Evolutionary conservation across 1,140 invertebrate genomes (phyloP).

Genomic region (Popillia japonica): DNA sequence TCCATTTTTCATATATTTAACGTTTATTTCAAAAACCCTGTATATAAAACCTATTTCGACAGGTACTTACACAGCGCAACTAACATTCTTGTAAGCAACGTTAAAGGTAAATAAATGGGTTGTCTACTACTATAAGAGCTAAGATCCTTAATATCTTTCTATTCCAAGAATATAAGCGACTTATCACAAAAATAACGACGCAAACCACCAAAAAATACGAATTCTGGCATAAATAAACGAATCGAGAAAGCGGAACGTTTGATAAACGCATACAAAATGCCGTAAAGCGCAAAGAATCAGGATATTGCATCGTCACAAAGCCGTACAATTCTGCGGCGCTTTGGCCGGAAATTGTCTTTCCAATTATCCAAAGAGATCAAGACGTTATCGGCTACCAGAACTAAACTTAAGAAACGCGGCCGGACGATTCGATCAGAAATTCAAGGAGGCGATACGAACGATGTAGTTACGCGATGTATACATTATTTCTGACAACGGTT

Average conservation of each 20-base stretch:
- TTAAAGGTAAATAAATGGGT: no score
- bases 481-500: slow-evolving; percentile 12
- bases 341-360: slow-evolving; percentile 15
- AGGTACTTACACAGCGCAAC: no score
- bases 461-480: background rate
- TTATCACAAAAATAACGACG: slow-evolving; percentile 2
- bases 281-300: slow-evolving; percentile 4
- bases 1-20: no score
- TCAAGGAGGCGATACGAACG: background rate
- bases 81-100: no score
- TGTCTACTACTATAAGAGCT: no score
- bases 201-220: slow-evolving; percentile 1
- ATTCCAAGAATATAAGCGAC: background rate
- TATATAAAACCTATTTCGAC: no score
- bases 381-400: background rate
- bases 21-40: no score
- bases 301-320: background rate
- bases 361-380: slow-evolving; percentile 22
- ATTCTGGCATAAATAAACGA: background rate
- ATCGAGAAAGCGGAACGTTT: background rate
- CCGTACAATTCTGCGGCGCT: background rate
- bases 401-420: background rate
- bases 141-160: background rate
- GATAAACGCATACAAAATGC: background rate
- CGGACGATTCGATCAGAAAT: background rate